Conservation (phyloP, 2,888 invertebrate species). For the Drosophila incognita region DNA sequence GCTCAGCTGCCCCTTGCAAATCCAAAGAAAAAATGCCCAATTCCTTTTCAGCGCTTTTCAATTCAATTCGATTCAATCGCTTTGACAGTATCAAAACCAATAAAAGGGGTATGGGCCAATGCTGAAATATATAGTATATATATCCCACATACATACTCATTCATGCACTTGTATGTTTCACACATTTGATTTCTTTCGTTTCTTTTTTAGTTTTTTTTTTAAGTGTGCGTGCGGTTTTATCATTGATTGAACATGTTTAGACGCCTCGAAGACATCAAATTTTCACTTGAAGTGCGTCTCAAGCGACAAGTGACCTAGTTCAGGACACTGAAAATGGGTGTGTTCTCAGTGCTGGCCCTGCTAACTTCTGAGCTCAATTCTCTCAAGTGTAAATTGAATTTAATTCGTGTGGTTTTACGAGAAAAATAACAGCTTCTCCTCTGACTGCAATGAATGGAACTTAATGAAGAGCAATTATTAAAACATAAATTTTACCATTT, state of each 20-base stretch:
- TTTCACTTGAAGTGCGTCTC: conserved; percentile 71
- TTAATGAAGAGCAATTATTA: conserved; percentile 30
- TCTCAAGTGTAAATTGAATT: conserved; percentile 55
- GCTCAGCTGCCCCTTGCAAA: conserved; percentile 50
- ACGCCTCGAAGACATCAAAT: conserved; percentile 67
- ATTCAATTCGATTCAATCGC: conserved; percentile 73
- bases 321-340: conserved; percentile 10
- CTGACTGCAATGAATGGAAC: conserved; percentile 27
- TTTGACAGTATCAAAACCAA: conserved; percentile 57
- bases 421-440: conserved; percentile 18
- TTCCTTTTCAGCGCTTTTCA: conserved; percentile 52
- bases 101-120: conserved; percentile 44
- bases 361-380: conserved; percentile 29
- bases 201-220: conserved; percentile 9
- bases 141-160: conserved; percentile 13
- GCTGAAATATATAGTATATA: conserved; percentile 29
- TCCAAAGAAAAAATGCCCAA: conserved; percentile 38
- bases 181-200: conserved; percentile 16
- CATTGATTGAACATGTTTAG: conserved; percentile 72
- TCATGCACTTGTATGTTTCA: conserved; percentile 20
- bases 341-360: not conserved
- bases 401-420: conserved; percentile 26
- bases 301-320: conserved; percentile 48
- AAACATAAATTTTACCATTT: conserved; percentile 6
- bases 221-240: conserved; percentile 65